These are phyloP conservation scores for Enteromius fasciolatus DNA, from an alignment of 2,797 vertebrate genomes.

Conservation along the genomic window DNA sequence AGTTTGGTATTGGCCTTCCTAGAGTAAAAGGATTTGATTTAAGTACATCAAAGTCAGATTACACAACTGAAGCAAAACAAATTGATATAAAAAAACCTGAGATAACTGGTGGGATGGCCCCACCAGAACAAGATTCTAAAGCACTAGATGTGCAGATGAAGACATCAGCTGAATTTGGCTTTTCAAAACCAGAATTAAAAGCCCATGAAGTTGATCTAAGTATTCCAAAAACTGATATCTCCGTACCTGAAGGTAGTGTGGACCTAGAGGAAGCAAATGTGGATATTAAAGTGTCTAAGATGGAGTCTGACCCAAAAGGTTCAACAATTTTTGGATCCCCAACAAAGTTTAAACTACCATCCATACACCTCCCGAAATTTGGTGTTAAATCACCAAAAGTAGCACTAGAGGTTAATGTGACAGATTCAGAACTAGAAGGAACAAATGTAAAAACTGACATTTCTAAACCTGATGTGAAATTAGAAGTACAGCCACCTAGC, in stretches of 20 bases:
- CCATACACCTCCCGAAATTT: constrained; percentile 59
- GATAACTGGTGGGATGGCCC: not conserved
- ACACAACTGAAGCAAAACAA: constrained; percentile 19
- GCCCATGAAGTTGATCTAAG: not conserved
- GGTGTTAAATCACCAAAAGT: constrained; percentile 51
- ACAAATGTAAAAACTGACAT: constrained; percentile 41
- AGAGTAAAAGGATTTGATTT: constrained; percentile 48
- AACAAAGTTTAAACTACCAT: constrained; percentile 55
- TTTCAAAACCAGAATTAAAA: constrained; percentile 9
- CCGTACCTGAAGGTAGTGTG: constrained; percentile 36
- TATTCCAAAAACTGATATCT: constrained; percentile 41
- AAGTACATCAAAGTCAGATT: constrained; percentile 31
- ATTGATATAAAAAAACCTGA: constrained; percentile 20
- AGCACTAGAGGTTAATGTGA: not conserved
- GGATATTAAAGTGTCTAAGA: constrained; percentile 48
- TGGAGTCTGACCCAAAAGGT: constrained; percentile 31
- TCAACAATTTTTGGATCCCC: constrained; percentile 43
- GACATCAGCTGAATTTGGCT: constrained; percentile 20
- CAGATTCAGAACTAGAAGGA: constrained; percentile 51
- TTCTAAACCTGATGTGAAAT: fast-evolving
- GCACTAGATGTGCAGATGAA: constrained; percentile 41
- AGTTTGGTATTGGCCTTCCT: constrained; percentile 24
- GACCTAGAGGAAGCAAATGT: constrained; percentile 42
- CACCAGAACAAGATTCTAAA: constrained; percentile 47
- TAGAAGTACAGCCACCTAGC: constrained; percentile 19